These are phyloP conservation scores for Lapara coniferarum DNA, from an alignment of 2,888 invertebrate species.

Conservation along the genomic window DNA sequence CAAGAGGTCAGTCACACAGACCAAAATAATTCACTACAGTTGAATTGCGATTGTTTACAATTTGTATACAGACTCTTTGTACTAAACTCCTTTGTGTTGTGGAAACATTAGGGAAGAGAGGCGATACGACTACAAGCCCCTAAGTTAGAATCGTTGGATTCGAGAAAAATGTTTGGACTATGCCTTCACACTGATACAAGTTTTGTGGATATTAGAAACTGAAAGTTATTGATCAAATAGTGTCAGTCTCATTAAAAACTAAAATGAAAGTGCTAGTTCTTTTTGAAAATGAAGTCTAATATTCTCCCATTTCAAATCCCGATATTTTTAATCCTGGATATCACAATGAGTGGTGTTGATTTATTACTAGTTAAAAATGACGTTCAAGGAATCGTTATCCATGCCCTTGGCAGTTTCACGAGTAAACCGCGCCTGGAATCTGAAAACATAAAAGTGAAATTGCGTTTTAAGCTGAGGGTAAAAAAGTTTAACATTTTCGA, in stretches of 20 bases:
- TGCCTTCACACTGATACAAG: too few species aligned
- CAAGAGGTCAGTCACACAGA: constrained; percentile 10
- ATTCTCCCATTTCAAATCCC: too few species aligned
- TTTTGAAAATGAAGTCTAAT: too few species aligned
- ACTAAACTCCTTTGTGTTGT: background rate
- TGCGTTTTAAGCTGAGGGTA: background rate
- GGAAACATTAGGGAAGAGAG: background rate
- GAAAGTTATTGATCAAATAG: too few species aligned
- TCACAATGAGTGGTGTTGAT: background rate
- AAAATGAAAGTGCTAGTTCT: too few species aligned
- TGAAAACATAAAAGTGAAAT: background rate
- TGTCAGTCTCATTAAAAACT: too few species aligned
- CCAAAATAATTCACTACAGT: constrained; percentile 6
- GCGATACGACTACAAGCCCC: too few species aligned
- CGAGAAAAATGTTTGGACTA: too few species aligned
- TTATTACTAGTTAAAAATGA: background rate
- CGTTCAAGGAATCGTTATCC: background rate
- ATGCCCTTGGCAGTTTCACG: background rate
- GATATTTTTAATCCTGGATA: too few species aligned
- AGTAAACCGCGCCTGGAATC: background rate
- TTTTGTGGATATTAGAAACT: too few species aligned
- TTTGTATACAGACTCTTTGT: background rate
- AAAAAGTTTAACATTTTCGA: too few species aligned
- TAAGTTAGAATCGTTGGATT: too few species aligned
- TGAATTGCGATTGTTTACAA: background rate